These are phyloP conservation scores for Muscicapa comitata DNA, from an alignment of 2,797 vertebrate genomes.

Conservation along the genomic window DNA sequence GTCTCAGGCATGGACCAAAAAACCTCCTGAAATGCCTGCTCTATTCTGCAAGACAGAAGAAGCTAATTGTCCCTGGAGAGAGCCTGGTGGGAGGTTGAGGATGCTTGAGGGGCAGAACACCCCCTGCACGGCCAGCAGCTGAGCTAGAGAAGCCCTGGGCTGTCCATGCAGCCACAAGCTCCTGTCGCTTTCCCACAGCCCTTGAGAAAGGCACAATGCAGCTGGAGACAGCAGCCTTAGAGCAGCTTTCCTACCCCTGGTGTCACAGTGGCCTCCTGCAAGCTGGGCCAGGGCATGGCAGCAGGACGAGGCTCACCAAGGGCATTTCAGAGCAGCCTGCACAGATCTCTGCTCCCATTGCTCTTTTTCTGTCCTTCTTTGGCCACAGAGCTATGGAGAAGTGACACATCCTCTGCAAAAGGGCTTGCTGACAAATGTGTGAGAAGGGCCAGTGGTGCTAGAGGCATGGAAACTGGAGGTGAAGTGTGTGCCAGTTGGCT, in stretches of 20 bases:
- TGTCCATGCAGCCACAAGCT: neutral
- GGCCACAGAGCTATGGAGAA: neutral
- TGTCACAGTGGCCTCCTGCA: neutral
- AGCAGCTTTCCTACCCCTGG: neutral
- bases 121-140: neutral
- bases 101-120: neutral
- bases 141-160: neutral
- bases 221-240: neutral
- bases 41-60: neutral
- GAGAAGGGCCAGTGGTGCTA: neutral
- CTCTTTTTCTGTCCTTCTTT: neutral
- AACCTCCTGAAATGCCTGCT: rapidly evolving
- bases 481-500: neutral
- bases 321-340: neutral
- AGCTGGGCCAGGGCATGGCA: neutral
- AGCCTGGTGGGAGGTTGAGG: neutral
- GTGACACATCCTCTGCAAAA: neutral
- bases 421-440: neutral
- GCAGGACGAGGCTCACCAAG: neutral
- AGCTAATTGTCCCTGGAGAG: neutral
- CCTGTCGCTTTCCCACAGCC: neutral
- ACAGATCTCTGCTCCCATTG: neutral
- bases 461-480: neutral
- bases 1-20: neutral
- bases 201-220: neutral